Base-by-base conservation (phyloP, 53 echinoderm and acorn worm species). In the Temnopleurus reevesii region DNA sequence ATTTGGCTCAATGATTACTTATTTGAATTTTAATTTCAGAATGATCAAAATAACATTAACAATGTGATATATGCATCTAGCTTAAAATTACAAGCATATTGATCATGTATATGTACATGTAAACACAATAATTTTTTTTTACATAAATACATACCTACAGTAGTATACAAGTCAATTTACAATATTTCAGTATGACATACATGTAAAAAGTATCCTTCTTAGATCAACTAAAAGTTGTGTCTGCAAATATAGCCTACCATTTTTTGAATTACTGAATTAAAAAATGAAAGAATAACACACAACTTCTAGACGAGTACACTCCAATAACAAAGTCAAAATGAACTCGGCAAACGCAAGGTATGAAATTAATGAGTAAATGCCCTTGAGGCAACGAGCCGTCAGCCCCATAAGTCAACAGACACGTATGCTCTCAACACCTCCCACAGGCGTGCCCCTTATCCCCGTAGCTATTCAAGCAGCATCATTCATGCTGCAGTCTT, bases 401-500 rank as follows among this genome's bases (percentile, higher is more conserved):
- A 38, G 41, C 38, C 13, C 41, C n/a, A 38, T 8, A n/a, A 21
- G 66, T 19, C 66, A 15, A 21, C 36, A n/a, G 38, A 66, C 41
- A 29, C n/a, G n/a, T n/a, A n/a, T 66, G 19, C 66, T 66, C 41
- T 66, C 66, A 12, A 19, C 66, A 38, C 41, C 66, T 18, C 27
- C 41, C 66, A 66, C 5, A 19, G 38, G 18, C 66, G 1, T 33
- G 7, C 5, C 61, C 61, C 61, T n/a, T n/a, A n/a, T n/a, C 61
- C 38, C 1, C 38, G n/a, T 1, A 1, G 1, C 4, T 12, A 35
- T n/a, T 19, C 38, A 19, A 15, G 41, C 41, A 66, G n/a, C 66
- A 66, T 66, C 66, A 66, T 77, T 77, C 79, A 77, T 77, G 79
- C 79, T 12, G n/a, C n/a, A n/a, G 18, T 49, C 2, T 47, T 77